Percentiles rank a stretch among this genome's conserved stretches.
Conservation (phyloP, 2,797 vertebrate genomes). For the Synanceia verrucosa region DNA sequence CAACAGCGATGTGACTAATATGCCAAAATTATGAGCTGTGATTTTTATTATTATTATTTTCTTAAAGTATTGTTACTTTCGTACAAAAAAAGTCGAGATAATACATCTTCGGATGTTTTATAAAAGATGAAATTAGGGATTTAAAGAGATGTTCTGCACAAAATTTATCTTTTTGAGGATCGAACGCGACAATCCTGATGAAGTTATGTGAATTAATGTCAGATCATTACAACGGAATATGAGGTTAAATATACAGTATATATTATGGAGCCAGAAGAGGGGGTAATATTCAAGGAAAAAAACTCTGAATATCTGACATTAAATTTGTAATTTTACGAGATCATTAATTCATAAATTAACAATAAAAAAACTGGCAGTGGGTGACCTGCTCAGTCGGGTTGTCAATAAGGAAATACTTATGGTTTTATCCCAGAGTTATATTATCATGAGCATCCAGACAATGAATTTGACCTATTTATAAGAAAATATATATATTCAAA, state of each 20-base stretch:
- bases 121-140: constrained; percentile 8
- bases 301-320: not conserved
- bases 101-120: constrained; percentile 1
- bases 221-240: not conserved
- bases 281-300: not conserved
- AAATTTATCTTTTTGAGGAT: not conserved
- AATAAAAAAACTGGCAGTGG: not conserved
- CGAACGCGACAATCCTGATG: not conserved
- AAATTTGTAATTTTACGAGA: not conserved
- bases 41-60: constrained; percentile 59
- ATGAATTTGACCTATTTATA: not conserved
- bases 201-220: not conserved
- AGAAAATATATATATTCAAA: no score
- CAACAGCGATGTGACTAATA: constrained; percentile 72
- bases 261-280: not conserved
- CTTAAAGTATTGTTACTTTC: constrained; percentile 27
- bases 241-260: no score
- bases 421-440: no score
- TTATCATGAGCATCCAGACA: no score
- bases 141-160: not conserved
- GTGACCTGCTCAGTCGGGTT: no score
- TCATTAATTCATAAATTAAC: not conserved
- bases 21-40: constrained; percentile 72
- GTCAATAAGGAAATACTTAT: not conserved
- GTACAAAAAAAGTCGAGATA: not conserved